phyloP scores from a whole-genome alignment of 1,140 invertebrate species.

The Tribolium castaneum region DNA sequence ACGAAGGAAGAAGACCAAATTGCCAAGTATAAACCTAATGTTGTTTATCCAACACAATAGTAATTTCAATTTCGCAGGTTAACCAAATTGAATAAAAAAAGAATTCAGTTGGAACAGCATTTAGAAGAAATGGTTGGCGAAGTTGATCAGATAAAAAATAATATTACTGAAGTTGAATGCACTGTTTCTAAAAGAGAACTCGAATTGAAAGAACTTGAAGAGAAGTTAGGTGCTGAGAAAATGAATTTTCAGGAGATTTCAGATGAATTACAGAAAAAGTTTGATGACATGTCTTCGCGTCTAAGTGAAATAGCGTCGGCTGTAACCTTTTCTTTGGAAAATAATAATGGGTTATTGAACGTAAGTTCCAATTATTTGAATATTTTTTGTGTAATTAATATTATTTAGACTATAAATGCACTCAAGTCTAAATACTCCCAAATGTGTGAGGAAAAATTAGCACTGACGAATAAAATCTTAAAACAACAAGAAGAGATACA shows the following conservation, averaged over 20 bases:
- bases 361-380: not conserved
- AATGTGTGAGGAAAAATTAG: constrained; percentile 8
- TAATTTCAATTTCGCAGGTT: not conserved
- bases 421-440: not conserved
- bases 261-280: not conserved
- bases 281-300: not conserved
- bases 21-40: not conserved
- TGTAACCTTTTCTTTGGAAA: not conserved
- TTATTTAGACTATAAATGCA: not conserved
- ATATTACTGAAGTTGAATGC: not conserved
- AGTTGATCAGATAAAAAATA: not conserved
- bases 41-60: no score
- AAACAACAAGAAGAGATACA: not conserved
- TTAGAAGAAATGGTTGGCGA: not conserved
- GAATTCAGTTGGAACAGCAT: not conserved
- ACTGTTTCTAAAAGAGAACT: not conserved
- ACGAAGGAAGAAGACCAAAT: not conserved
- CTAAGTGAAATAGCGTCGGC: not conserved
- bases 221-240: not conserved
- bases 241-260: not conserved
- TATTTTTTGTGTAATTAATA: not conserved
- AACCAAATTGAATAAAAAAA: not conserved
- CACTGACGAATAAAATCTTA: not conserved
- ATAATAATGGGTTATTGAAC: not conserved
- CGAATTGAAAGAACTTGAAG: not conserved